These are phyloP conservation scores for Metopia argyrocephala DNA, from an alignment of 2,888 invertebrate species.

Conservation along the genomic window DNA sequence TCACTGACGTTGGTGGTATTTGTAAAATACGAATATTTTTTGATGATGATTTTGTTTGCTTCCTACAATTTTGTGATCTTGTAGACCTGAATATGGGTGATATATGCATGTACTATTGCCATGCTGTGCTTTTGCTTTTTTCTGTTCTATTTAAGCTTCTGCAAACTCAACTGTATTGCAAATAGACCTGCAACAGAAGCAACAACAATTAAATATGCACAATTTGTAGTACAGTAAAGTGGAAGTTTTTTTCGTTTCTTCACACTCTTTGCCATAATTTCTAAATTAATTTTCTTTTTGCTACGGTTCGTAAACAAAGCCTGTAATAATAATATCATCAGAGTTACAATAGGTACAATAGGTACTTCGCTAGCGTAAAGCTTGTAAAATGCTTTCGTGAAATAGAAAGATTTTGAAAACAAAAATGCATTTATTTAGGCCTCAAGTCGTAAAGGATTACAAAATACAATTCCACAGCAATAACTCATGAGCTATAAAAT, in stretches of 20 bases:
- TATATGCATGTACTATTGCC: constrained; percentile 29
- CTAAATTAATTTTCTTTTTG: too few relatives aligned
- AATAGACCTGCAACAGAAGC: constrained; percentile 60
- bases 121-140: constrained; percentile 35
- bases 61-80: constrained; percentile 40
- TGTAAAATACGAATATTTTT: constrained; percentile 32
- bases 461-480: too few relatives aligned
- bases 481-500: too few relatives aligned
- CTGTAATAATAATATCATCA: too few relatives aligned
- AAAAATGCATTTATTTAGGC: too few relatives aligned
- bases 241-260: not conserved
- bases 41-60: constrained; percentile 1
- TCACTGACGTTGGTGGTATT: constrained; percentile 59
- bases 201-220: constrained; percentile 61
- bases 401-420: too few relatives aligned
- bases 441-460: too few relatives aligned
- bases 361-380: too few relatives aligned
- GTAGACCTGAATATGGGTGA: too few relatives aligned
- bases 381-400: too few relatives aligned
- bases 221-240: constrained; percentile 41
- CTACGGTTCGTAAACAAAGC: too few relatives aligned
- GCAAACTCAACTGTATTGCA: constrained; percentile 37
- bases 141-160: constrained; percentile 14
- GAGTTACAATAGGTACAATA: too few relatives aligned
- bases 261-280: not conserved